Percentiles rank a stretch among this genome's conserved stretches.
These are phyloP conservation scores for Tympanoctomys barrerae DNA, from an alignment of 2,797 vertebrate genomes.

Conservation along the genomic window DNA sequence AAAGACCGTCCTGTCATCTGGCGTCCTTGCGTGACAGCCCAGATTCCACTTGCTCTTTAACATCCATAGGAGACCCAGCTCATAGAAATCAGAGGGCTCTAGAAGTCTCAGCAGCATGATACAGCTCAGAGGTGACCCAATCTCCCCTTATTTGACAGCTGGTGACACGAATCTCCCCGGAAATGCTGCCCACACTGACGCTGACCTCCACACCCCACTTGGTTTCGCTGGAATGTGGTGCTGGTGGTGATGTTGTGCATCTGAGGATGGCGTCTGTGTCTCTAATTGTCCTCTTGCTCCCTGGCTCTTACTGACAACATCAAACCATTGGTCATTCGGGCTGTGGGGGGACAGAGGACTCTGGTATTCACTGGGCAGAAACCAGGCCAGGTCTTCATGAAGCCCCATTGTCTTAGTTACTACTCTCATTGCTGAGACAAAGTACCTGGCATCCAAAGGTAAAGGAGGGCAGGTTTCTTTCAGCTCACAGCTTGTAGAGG, in stretches of 20 bases:
- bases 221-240: neutral
- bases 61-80: neutral
- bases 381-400: neutral
- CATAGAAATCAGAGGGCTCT: neutral
- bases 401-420: neutral
- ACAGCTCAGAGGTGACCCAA: neutral
- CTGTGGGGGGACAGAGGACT: neutral
- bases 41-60: neutral
- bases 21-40: neutral
- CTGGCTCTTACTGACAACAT: neutral
- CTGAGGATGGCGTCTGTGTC: neutral
- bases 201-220: neutral
- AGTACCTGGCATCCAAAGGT: neutral
- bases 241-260: neutral
- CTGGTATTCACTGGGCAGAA: neutral
- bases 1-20: neutral
- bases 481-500: neutral
- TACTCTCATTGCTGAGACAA: neutral
- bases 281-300: neutral
- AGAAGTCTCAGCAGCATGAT: neutral
- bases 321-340: neutral
- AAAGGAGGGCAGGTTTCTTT: neutral
- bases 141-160: neutral
- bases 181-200: neutral
- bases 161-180: neutral